A percentile compares a stretch with the other conserved stretches of the same genome.
These are phyloP conservation scores for Scleropages formosus DNA, from an alignment of 2,797 vertebrate species.

Conservation along the genomic window DNA sequence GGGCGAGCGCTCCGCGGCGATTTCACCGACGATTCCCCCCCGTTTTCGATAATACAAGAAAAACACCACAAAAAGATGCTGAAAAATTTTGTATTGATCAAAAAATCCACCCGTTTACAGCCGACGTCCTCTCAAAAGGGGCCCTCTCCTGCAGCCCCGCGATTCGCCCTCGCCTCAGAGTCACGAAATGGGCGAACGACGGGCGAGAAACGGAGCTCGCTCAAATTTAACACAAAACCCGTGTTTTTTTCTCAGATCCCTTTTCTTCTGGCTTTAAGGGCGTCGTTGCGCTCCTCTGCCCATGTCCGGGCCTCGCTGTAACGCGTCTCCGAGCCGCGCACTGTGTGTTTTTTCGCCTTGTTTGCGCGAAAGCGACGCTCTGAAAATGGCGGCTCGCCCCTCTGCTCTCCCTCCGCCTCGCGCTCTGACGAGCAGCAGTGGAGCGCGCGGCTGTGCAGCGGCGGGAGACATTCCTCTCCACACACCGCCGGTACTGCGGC, in stretches of 20 bases:
- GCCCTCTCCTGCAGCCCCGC: slow-evolving; percentile 38
- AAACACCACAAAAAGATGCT: background rate
- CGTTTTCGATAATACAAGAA: slow-evolving; percentile 56
- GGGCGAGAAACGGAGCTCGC: slow-evolving; percentile 37
- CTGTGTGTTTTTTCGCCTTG: slow-evolving; percentile 59
- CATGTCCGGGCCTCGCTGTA: background rate
- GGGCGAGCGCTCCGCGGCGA: slow-evolving; percentile 69
- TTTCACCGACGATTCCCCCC: slow-evolving; percentile 68
- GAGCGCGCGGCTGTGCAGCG: slow-evolving; percentile 60
- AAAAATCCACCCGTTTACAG: slow-evolving; percentile 34
- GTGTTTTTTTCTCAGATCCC: slow-evolving; percentile 5
- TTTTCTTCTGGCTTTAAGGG: slow-evolving; percentile 6
- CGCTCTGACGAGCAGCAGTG: slow-evolving; percentile 74
- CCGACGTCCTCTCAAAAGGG: slow-evolving; percentile 41
- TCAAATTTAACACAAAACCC: slow-evolving; percentile 27
- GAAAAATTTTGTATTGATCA: slow-evolving; percentile 17
- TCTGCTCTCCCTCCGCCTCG: slow-evolving; percentile 77
- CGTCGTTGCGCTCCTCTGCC: slow-evolving; percentile 19
- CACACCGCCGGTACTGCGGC: slow-evolving; percentile 48
- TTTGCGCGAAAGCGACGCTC: slow-evolving; percentile 77
- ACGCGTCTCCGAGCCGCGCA: slow-evolving; percentile 20
- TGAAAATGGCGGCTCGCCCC: slow-evolving; percentile 88
- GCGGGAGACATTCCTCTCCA: slow-evolving; percentile 69
- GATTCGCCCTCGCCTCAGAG: slow-evolving; percentile 56
- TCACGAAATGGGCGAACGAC: slow-evolving; percentile 60